phyloP scores from a whole-genome alignment of 1,140 invertebrate genomes.

The Lasioglossum baleicum region DNA sequence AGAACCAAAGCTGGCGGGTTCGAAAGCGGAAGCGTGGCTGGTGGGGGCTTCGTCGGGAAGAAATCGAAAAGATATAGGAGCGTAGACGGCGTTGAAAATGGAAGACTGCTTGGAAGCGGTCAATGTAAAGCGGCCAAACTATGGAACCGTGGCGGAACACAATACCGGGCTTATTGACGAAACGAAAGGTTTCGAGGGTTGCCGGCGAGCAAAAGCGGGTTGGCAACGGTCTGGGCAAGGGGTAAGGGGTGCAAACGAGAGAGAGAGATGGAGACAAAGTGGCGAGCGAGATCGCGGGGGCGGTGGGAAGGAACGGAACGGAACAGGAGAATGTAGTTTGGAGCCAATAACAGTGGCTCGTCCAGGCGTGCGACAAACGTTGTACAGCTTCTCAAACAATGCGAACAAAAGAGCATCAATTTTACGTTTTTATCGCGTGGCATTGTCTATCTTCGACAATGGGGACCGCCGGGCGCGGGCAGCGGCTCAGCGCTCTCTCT shows the following conservation, averaged over 20 bases:
- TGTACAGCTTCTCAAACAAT: conserved; percentile 77
- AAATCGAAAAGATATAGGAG: neutral
- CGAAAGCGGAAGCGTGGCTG: too few relatives aligned
- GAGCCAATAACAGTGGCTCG: conserved; percentile 74
- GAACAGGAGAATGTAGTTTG: conserved; percentile 58
- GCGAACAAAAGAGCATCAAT: conserved; percentile 79
- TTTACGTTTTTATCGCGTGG: conserved; percentile 79
- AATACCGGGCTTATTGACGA: conserved; percentile 46
- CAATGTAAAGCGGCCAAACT: conserved; percentile 39
- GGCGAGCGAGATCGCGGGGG: conserved; percentile 47
- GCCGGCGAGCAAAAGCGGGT: conserved; percentile 9
- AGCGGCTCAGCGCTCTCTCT: conserved; percentile 2
- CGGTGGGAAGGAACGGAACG: conserved; percentile 40
- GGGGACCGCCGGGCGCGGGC: conserved; percentile 49
- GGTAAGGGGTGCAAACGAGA: conserved; percentile 30
- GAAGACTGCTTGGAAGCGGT: conserved; percentile 7
- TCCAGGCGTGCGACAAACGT: conserved; percentile 75
- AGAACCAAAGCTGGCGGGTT: too few relatives aligned
- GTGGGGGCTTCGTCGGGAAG: neutral
- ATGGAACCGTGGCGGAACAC: conserved; percentile 29
- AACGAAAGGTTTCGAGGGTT: conserved; percentile 35
- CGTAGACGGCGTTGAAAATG: conserved; percentile 1
- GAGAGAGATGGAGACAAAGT: conserved; percentile 30
- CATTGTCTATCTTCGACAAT: conserved; percentile 78
- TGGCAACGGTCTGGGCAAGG: neutral